phyloP scores from a whole-genome alignment of 2,113 vertebrate genomes.

The Dicrurus megarhynchus region DNA sequence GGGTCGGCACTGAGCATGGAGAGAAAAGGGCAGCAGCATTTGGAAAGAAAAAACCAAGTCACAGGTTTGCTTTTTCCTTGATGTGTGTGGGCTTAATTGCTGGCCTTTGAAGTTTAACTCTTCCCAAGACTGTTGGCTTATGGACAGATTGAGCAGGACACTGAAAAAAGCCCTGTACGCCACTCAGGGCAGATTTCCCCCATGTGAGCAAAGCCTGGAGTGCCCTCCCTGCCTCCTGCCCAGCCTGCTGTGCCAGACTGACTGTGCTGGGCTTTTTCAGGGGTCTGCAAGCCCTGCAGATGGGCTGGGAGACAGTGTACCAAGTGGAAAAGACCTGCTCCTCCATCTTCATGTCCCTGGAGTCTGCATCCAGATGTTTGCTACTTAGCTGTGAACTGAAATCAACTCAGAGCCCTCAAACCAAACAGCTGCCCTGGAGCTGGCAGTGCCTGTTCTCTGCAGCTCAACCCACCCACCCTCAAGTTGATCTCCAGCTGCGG shows the following conservation, averaged over 20 bases:
- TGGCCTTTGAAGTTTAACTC: conserved; percentile 1
- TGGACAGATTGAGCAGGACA: neutral
- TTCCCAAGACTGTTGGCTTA: neutral
- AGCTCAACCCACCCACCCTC: neutral
- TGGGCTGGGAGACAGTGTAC: neutral
- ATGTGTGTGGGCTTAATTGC: conserved; percentile 30
- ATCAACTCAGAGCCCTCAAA: neutral
- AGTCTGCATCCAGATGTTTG: conserved; percentile 7
- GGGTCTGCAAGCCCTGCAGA: neutral
- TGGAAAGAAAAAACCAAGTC: neutral
- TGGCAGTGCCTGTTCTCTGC: neutral
- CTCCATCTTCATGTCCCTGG: neutral
- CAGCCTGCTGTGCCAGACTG: neutral
- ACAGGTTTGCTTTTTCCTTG: neutral
- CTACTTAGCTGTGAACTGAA: neutral
- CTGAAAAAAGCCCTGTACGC: neutral
- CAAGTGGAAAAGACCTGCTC: neutral
- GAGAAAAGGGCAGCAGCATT: conserved; percentile 19
- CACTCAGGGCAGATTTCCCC: neutral
- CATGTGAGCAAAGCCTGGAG: rapidly evolving
- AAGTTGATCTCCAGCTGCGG: neutral
- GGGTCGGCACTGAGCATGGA: neutral
- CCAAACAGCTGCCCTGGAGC: neutral
- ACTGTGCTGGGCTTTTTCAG: neutral
- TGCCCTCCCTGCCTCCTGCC: neutral